Percentiles rank a stretch among this genome's conserved stretches.
phyloP scores from a whole-genome alignment of 92 coral and sea anemone genomes.

The Hydrozoanthus gracilis region DNA sequence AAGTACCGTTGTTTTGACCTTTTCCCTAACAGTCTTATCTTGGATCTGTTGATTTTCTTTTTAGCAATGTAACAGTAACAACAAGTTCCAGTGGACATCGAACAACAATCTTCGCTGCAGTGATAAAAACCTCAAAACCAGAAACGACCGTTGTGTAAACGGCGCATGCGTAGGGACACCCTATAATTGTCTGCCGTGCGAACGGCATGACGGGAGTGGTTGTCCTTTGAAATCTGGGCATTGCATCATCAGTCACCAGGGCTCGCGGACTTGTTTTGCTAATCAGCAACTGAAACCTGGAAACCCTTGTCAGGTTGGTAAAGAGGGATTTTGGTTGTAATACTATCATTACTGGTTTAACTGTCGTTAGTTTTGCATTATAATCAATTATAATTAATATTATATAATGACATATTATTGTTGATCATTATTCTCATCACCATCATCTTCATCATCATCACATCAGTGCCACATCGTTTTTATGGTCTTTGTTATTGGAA shows the following conservation, averaged over 20 bases:
- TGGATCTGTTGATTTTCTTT: background rate
- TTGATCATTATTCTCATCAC: too few species aligned
- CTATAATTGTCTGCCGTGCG: constrained; percentile 53
- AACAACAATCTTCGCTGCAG: constrained; percentile 88
- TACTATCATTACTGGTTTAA: too few species aligned
- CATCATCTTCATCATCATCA: too few species aligned
- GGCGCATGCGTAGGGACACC: constrained; percentile 79
- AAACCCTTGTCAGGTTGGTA: constrained; percentile 88
- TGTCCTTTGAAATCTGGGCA: constrained; percentile 81
- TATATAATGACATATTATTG: too few species aligned
- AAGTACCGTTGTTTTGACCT: too few species aligned
- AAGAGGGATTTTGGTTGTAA: too few species aligned
- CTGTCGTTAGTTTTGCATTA: too few species aligned
- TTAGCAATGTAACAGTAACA: constrained; percentile 94
- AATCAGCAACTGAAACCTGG: constrained; percentile 75
- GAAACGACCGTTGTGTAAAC: constrained; percentile 78
- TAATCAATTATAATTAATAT: too few species aligned
- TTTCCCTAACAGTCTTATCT: too few species aligned
- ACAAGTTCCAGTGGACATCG: constrained; percentile 75
- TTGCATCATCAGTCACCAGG: constrained; percentile 73
- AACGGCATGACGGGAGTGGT: constrained; percentile 78
- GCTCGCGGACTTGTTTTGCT: constrained; percentile 75
- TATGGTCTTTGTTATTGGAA: too few species aligned
- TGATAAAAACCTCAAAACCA: constrained; percentile 80
- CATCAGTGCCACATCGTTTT: too few species aligned